These are phyloP conservation scores for Montipora sp. DNA, from an alignment of 64 coral and sea anemone species.

Conservation along the genomic window DNA sequence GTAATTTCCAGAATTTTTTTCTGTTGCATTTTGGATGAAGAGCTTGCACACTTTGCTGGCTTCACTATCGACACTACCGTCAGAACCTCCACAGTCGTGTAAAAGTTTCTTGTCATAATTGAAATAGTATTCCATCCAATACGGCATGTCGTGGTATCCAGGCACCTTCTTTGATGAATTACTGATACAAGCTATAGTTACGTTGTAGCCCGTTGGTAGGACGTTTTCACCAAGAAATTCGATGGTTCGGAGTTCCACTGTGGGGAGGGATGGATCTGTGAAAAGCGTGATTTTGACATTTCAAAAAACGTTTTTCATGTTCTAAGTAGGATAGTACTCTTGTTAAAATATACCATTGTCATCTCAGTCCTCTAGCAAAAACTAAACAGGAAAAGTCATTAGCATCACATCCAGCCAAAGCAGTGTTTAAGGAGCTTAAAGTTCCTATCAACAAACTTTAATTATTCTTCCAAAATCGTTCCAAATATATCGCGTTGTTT, in stretches of 20 bases:
- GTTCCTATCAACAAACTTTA: too few relatives aligned
- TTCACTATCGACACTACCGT: background rate
- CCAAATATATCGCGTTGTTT: too few relatives aligned
- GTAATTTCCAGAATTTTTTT: background rate
- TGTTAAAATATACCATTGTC: too few relatives aligned
- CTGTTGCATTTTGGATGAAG: background rate
- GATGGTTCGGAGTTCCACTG: background rate
- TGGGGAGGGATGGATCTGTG: background rate
- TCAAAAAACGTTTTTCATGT: too few relatives aligned
- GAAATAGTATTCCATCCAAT: slow-evolving; percentile 30
- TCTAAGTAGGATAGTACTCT: too few relatives aligned
- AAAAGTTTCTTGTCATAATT: background rate
- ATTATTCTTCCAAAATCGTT: too few relatives aligned
- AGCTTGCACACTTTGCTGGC: background rate
- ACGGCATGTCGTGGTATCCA: background rate
- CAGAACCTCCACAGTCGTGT: background rate
- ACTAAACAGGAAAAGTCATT: too few relatives aligned
- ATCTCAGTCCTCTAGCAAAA: too few relatives aligned
- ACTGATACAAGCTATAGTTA: slow-evolving; percentile 15
- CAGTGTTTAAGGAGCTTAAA: too few relatives aligned
- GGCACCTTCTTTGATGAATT: background rate
- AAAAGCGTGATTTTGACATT: background rate
- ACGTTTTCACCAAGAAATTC: background rate
- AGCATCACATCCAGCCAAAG: too few relatives aligned
- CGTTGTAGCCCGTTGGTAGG: background rate